Base-by-base conservation (phyloP, 1,140 invertebrate genomes). In the Trachelipus rathkii region DNA sequence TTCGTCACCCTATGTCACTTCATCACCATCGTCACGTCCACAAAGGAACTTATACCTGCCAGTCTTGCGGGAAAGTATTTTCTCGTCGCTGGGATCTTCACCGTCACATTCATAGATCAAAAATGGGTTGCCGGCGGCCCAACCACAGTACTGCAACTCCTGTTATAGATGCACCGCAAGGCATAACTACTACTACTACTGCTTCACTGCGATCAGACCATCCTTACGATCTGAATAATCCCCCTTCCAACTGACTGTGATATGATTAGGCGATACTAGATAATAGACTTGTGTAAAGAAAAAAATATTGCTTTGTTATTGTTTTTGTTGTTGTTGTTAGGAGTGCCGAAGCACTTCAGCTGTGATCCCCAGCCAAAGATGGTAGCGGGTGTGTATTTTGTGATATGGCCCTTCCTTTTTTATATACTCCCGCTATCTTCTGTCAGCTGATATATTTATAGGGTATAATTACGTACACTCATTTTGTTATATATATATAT, bases 11-110 rank as follows among this genome's bases (percentile, higher is more conserved):
- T 19, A 82, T 82, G 72, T 82, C 81, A n/a, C 72, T 83, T 21
- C 81, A 82, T 68, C 82, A 83, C 71, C 82, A 83, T 76, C 80
- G 81, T 70, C 81, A 83, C 68, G 79, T 83, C 23, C 82, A 83
- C 77, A 79, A 81, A 53, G 82, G 82, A 24, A 82, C 81, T 44
- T 81, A 82, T 74, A 82, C 82, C 10, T 83, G 82, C 73, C 82
- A 82, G 60, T 80, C 81, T n/a, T 83, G 82, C 72, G 81, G 81
- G 45, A 83, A 83, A 72, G 81, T 82, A 11, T 82, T 83, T 60
- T 81, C 80, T 53, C 76, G 82, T 46, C 80, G 81, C 33, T 82
- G 81, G 79, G 81, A 83, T 44, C 78, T 83, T 74, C 82, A 82
- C 75, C 78, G 81, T 43, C 82, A 83, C 70, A 77, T 83, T 60